These are phyloP conservation scores for Gephyroberyx darwinii DNA, from an alignment of 2,797 vertebrate species.

Conservation along the genomic window DNA sequence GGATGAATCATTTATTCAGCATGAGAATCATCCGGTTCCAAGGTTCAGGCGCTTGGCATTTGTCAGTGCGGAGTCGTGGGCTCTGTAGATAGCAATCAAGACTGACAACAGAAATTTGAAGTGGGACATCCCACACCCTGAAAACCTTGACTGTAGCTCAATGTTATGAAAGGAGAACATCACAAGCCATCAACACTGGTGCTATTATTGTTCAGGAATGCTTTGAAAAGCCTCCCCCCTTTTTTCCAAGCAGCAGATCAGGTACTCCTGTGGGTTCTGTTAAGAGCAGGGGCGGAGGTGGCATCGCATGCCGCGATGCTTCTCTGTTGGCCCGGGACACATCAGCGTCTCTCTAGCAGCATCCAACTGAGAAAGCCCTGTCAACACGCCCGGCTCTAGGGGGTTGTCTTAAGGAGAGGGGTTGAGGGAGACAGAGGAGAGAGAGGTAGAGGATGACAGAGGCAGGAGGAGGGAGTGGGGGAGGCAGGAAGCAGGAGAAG, in stretches of 20 bases:
- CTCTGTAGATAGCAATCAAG: conserved; percentile 53
- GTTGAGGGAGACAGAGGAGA: conserved; percentile 53
- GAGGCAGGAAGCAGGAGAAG: conserved; percentile 60
- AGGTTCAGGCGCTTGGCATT: conserved; percentile 30
- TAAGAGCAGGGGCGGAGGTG: conserved; percentile 65
- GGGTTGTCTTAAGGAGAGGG: conserved; percentile 61
- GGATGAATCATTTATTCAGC: conserved; percentile 61
- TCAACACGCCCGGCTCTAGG: conserved; percentile 73
- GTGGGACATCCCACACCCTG: conserved; percentile 44
- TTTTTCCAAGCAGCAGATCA: conserved; percentile 35
- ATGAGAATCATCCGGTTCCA: conserved; percentile 14
- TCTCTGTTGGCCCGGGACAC: conserved; percentile 58
- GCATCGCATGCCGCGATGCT: conserved; percentile 61
- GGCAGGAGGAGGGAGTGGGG: conserved; percentile 37
- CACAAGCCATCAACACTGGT: conserved; percentile 46
- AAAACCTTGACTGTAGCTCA: conserved; percentile 41
- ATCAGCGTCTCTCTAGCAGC: conserved; percentile 68
- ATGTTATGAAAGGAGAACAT: conserved; percentile 54
- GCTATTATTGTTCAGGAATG: conserved; percentile 40
- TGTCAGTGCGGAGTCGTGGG: conserved; percentile 22
- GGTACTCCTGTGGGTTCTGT: conserved; percentile 60
- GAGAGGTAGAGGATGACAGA: conserved; percentile 61
- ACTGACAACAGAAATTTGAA: conserved; percentile 63
- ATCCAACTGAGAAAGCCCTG: conserved; percentile 72
- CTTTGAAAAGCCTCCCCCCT: conserved; percentile 14